phyloP scores from a whole-genome alignment of 2,888 invertebrate species.

The Clistopyga incitator region DNA sequence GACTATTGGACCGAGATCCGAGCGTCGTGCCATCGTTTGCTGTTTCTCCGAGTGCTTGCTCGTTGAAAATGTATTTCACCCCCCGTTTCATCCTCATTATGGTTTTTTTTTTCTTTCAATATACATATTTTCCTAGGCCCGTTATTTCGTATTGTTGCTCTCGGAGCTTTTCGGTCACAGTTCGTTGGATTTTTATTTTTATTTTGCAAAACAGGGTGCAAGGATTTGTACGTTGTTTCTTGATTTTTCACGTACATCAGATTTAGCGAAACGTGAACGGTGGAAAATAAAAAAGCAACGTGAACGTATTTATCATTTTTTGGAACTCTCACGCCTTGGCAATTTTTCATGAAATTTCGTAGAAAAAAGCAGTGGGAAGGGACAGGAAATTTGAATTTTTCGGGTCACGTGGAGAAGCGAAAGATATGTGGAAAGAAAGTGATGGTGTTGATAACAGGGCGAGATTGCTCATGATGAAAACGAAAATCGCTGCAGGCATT shows the following conservation, averaged over 20 bases:
- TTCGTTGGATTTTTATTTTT: too few species aligned
- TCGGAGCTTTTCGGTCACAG: background rate
- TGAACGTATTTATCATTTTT: background rate
- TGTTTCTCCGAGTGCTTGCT: background rate
- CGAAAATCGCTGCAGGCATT: background rate
- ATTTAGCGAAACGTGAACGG: too few species aligned
- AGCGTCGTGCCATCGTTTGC: constrained; percentile 1
- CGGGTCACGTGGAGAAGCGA: background rate
- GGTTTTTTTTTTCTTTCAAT: too few species aligned
- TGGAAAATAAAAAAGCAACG: background rate
- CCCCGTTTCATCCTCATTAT: constrained; percentile 8
- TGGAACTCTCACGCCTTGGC: too few species aligned
- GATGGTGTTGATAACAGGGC: constrained; percentile 11
- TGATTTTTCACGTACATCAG: too few species aligned
- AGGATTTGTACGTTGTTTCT: too few species aligned
- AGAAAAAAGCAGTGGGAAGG: background rate
- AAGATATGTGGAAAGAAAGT: background rate
- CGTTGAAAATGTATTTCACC: background rate
- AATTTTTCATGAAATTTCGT: too few species aligned
- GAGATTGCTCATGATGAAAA: constrained; percentile 14
- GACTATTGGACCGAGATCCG: background rate
- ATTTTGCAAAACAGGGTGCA: too few species aligned
- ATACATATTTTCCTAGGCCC: background rate
- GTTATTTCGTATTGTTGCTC: background rate
- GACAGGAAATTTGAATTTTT: background rate